Conservation (phyloP, 2,888 invertebrate species). For the Drosophila neotestacea region DNA sequence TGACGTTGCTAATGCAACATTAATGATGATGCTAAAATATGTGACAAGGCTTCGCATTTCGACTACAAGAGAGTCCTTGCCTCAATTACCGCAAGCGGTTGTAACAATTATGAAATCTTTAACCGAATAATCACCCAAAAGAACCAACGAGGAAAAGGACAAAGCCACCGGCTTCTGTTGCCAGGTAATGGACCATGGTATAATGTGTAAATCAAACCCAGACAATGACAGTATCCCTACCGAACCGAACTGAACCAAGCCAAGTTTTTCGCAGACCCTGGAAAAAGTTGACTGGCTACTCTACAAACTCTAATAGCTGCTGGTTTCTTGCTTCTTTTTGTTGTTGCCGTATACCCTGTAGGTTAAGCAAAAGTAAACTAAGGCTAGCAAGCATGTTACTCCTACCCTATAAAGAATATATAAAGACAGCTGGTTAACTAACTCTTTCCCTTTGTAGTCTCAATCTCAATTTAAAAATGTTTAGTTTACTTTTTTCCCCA, state of each 20-base stretch:
- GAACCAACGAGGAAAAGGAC: slow-evolving; percentile 17
- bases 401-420: too few relatives aligned
- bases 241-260: background rate
- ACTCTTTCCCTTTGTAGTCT: too few relatives aligned
- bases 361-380: background rate
- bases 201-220: slow-evolving; percentile 51
- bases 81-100: slow-evolving; percentile 39
- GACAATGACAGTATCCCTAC: slow-evolving; percentile 22
- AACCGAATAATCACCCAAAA: slow-evolving; percentile 29
- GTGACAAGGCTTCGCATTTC: slow-evolving; percentile 1
- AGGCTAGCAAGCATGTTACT: background rate
- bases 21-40: slow-evolving; percentile 40
- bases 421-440: too few relatives aligned
- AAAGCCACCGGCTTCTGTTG: slow-evolving; percentile 29
- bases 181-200: slow-evolving; percentile 45
- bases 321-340: background rate
- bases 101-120: slow-evolving; percentile 52
- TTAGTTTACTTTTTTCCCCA: too few relatives aligned
- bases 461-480: too few relatives aligned
- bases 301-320: too few relatives aligned
- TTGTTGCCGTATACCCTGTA: background rate
- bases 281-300: background rate
- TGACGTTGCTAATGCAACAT: slow-evolving; percentile 39
- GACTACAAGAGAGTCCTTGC: slow-evolving; percentile 1
- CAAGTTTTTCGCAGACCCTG: slow-evolving; percentile 1